phyloP scores from a whole-genome alignment of 1,140 invertebrate genomes.

The Zaprionus camerounensis region DNA sequence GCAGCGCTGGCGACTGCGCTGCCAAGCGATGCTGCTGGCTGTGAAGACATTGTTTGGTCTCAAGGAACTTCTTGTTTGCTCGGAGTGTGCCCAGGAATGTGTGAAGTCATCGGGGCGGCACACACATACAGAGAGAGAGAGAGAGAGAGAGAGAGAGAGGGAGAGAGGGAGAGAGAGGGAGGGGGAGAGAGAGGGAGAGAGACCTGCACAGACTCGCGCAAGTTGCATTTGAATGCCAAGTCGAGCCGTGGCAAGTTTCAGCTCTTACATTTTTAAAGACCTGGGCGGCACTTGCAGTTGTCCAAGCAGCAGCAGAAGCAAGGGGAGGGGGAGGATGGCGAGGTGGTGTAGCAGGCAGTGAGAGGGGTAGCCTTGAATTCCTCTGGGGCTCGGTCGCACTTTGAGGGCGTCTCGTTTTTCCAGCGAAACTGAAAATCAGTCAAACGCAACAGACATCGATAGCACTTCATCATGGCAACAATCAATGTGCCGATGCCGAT shows the following conservation, averaged over 20 bases:
- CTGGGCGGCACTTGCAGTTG: slow-evolving; percentile 75
- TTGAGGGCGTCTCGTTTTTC: slow-evolving; percentile 73
- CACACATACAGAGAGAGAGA: background rate
- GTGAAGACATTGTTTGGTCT: slow-evolving; percentile 50
- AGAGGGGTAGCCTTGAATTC: slow-evolving; percentile 56
- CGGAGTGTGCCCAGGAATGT: slow-evolving; percentile 65
- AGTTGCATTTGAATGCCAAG: slow-evolving; percentile 67
- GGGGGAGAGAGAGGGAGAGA: background rate
- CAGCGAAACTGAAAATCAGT: slow-evolving; percentile 78
- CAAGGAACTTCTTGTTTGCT: slow-evolving; percentile 53
- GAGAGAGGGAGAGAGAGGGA: slow-evolving; percentile 3
- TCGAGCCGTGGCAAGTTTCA: slow-evolving; percentile 18
- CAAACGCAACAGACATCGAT: slow-evolving; percentile 81
- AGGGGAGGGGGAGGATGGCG: background rate
- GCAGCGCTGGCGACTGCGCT: background rate
- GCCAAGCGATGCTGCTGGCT: background rate
- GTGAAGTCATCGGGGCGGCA: slow-evolving; percentile 73
- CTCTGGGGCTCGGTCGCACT: slow-evolving; percentile 26
- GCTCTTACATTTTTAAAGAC: slow-evolving; percentile 76
- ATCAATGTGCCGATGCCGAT: slow-evolving; percentile 46
- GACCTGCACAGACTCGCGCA: slow-evolving; percentile 16
- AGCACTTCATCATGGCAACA: slow-evolving; percentile 78
- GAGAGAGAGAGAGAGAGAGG: background rate
- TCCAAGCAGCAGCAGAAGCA: background rate
- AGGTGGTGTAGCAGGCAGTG: background rate